Conservation (phyloP, 2,113 vertebrate genomes). For the Notarius quadriscutis region DNA sequence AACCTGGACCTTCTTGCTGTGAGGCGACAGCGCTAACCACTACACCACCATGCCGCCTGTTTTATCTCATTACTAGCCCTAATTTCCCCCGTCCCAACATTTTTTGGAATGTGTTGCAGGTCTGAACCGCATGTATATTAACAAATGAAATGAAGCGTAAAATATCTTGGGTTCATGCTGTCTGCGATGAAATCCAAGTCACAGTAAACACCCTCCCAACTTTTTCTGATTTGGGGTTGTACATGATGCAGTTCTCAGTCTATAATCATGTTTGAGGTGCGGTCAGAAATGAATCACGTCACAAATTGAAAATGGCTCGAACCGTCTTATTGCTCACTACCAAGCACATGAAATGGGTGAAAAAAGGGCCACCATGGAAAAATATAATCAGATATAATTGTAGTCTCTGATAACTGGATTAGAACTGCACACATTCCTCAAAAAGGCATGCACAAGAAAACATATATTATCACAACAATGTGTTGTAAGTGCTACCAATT, state of each 20-base stretch:
- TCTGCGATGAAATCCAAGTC: too few species aligned
- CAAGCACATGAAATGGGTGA: slow-evolving; percentile 1
- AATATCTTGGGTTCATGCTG: too few species aligned
- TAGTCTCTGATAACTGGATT: slow-evolving; percentile 50
- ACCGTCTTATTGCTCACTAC: slow-evolving; percentile 9
- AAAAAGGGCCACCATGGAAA: slow-evolving; percentile 13
- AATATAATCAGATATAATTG: slow-evolving; percentile 20
- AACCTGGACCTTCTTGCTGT: too few species aligned
- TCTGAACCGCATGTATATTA: too few species aligned
- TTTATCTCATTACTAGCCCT: too few species aligned
- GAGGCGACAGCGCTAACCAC: too few species aligned
- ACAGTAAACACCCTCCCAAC: too few species aligned
- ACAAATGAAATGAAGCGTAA: too few species aligned
- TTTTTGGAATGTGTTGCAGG: too few species aligned
- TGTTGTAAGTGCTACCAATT: slow-evolving; percentile 56
- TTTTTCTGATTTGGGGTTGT: too few species aligned
- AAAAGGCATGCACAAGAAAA: slow-evolving; percentile 38
- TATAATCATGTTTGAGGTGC: slow-evolving; percentile 31
- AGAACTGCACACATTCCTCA: slow-evolving; percentile 37
- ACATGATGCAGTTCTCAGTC: slow-evolving; percentile 10
- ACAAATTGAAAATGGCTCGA: slow-evolving; percentile 13
- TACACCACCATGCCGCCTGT: too few species aligned
- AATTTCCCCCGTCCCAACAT: too few species aligned
- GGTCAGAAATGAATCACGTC: slow-evolving; percentile 18
- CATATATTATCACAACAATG: slow-evolving; percentile 46